Base-by-base conservation (phyloP, 2,888 invertebrate genomes). In the Rhagonycha fulva region DNA sequence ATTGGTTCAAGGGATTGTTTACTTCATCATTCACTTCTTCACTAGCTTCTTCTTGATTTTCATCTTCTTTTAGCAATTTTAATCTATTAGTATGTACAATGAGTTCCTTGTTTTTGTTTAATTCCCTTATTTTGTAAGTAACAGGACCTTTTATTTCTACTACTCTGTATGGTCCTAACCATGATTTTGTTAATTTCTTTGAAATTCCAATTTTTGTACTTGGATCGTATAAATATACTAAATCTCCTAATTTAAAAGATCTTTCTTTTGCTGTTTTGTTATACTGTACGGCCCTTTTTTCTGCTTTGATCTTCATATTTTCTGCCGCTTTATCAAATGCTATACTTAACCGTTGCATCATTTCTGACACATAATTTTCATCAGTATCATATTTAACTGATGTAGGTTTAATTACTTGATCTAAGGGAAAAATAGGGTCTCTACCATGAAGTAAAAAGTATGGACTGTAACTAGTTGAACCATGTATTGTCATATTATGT, bases 391-490 rank as follows among this genome's bases (percentile, higher is more conserved):
- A 82, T 9, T 71, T 61, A 26, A 70, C 68, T 23, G 72, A n/a
- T 14, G 61, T 32, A 14, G 77, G 71, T 47, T 71, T 75, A 9
- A 81, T 60, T 9, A 78, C 74, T 9, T 74, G 71, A 47, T 82
- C 78, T 19, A 76, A 63, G 10, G 83, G 82, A 11, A 82, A 67
- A 28, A 73, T 76, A 76, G 81, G 81, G 62, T 82, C 80, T 67
- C 81, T n/a, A 19, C 19, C 19, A 19, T 19, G 19, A 2, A 19
- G 19, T 19, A 19, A 19, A 19, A 19, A 19, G 19, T 19, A 19
- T 19, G 19, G 19, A 19, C 19, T 19, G 19, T 19, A 19, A 2
- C 2, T 19, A 1, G 19, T 19, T 19, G 19, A 19, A 19, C 19
- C 19, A 19, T 19, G 19, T 19, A 19, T 19, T 19, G 19, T 19